These are phyloP conservation scores for Rhinichthys osculus DNA, from an alignment of 2,797 vertebrate genomes.

Conservation along the genomic window DNA sequence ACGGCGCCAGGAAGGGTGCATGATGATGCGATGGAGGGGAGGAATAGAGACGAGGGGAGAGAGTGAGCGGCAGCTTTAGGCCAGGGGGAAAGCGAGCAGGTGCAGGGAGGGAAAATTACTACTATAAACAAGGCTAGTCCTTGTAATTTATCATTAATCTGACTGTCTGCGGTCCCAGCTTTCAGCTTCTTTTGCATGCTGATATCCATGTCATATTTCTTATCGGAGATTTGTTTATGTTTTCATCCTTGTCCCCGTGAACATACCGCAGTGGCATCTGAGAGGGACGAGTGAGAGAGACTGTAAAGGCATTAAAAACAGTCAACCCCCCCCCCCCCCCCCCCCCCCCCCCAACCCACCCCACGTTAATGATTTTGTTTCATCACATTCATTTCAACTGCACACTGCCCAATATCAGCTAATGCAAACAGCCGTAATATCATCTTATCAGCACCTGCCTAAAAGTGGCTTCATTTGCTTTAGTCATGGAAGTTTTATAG, in stretches of 20 bases:
- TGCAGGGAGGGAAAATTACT: slow-evolving; percentile 80
- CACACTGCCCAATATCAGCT: slow-evolving; percentile 38
- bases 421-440: slow-evolving; percentile 32
- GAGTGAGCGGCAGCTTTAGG: slow-evolving; percentile 72
- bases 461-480: slow-evolving; percentile 50
- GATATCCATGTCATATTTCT: slow-evolving; percentile 85
- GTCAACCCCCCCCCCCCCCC: background rate
- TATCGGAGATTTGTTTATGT: slow-evolving; percentile 84
- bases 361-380: slow-evolving; percentile 55
- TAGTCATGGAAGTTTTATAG: slow-evolving; percentile 50
- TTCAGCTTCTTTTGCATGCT: slow-evolving; percentile 82
- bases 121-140: slow-evolving; percentile 82
- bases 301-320: slow-evolving; percentile 13
- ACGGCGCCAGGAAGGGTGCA: slow-evolving; percentile 56
- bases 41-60: slow-evolving; percentile 35
- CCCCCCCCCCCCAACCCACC: no score
- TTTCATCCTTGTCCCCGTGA: slow-evolving; percentile 81
- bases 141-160: slow-evolving; percentile 88
- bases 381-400: slow-evolving; percentile 47
- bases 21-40: slow-evolving; percentile 33
- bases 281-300: slow-evolving; percentile 15
- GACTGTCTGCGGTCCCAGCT: slow-evolving; percentile 76
- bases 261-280: slow-evolving; percentile 72
- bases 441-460: slow-evolving; percentile 44
- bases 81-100: slow-evolving; percentile 83